Evolutionary conservation across 2,888 invertebrate genomes (phyloP).

Genomic region (Eupeodes latifasciatus): DNA sequence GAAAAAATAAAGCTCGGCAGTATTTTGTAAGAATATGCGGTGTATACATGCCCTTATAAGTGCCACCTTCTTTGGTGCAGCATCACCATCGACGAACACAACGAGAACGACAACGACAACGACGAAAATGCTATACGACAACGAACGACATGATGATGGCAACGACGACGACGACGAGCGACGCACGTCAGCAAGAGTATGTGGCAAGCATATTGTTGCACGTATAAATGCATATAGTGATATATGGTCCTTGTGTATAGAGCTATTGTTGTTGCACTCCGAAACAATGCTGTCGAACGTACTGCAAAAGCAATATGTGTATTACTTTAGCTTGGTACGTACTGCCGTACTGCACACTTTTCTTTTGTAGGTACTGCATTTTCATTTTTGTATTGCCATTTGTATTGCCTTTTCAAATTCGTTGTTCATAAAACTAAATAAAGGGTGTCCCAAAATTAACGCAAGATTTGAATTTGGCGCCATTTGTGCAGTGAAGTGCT

Average conservation of each 20-base stretch:
- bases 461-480: too few relatives aligned
- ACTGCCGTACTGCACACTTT: too few relatives aligned
- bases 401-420: too few relatives aligned
- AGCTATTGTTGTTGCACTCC: slow-evolving; percentile 62
- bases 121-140: background rate
- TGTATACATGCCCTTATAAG: slow-evolving; percentile 55
- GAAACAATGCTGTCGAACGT: too few relatives aligned
- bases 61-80: slow-evolving; percentile 49
- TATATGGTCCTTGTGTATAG: slow-evolving; percentile 46
- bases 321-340: too few relatives aligned
- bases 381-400: too few relatives aligned
- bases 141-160: background rate
- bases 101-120: background rate
- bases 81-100: background rate
- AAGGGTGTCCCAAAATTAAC: too few relatives aligned
- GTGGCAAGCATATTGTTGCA: slow-evolving; percentile 60
- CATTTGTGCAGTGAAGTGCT: too few relatives aligned
- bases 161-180: background rate
- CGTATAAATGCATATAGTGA: slow-evolving; percentile 17
- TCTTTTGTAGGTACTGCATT: too few relatives aligned
- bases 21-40: slow-evolving; percentile 28
- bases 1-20: slow-evolving; percentile 3
- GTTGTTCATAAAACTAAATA: too few relatives aligned
- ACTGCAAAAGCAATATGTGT: too few relatives aligned
- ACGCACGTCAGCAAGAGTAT: background rate